These are phyloP conservation scores for Drosophila obscura DNA, from an alignment of 1,140 invertebrate genomes.

Conservation along the genomic window DNA sequence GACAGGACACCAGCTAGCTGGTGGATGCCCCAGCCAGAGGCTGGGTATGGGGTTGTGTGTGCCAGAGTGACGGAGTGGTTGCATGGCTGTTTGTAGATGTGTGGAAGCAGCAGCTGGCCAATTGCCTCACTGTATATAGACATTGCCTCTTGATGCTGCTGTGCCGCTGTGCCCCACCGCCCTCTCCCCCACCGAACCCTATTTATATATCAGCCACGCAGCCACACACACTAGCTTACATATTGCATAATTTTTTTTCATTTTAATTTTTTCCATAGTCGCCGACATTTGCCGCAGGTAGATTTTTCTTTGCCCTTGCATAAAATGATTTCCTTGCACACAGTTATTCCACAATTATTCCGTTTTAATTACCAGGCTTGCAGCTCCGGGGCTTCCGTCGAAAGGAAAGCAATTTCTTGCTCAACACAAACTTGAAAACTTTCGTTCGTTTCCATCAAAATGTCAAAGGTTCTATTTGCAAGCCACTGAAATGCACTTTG, in stretches of 20 bases:
- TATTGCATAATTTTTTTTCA: constrained; percentile 52
- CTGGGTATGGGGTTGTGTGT: neutral
- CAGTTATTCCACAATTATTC: constrained; percentile 28
- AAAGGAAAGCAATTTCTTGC: constrained; percentile 52
- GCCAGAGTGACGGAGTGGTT: neutral
- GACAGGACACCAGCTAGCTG: neutral
- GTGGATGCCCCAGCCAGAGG: neutral
- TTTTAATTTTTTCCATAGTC: constrained; percentile 6
- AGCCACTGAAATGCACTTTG: constrained; percentile 44
- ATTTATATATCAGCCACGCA: constrained; percentile 27
- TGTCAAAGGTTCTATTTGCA: constrained; percentile 38
- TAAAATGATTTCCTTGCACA: constrained; percentile 15
- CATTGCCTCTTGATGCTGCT: constrained; percentile 19
- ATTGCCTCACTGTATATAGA: constrained; percentile 57
- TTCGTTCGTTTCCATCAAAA: constrained; percentile 20
- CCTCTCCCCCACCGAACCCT: neutral
- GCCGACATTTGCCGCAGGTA: neutral
- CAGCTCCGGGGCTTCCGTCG: constrained; percentile 30
- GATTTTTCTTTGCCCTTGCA: neutral
- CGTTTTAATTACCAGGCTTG: constrained; percentile 38
- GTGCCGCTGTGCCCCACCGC: neutral
- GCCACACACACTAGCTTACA: constrained; percentile 12
- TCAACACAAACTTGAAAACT: constrained; percentile 45
- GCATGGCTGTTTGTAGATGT: neutral
- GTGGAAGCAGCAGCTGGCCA: constrained; percentile 57